A percentile compares a stretch with the other conserved stretches of the same genome.
phyloP scores from a whole-genome alignment of 2,797 vertebrate genomes.

The Protosalanx chinensis region DNA sequence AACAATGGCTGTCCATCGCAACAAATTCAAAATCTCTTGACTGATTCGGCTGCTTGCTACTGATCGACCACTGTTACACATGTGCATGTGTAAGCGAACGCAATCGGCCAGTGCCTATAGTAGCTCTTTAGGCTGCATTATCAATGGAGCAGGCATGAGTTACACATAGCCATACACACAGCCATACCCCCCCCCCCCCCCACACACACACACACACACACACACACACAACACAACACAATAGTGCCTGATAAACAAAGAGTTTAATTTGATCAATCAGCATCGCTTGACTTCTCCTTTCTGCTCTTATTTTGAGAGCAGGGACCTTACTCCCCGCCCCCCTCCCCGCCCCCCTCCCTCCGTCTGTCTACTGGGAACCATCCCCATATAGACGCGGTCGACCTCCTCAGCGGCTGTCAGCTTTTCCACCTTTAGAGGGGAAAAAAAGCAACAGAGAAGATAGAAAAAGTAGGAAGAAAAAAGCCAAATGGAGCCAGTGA shows the following conservation, averaged over 20 bases:
- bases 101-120: background rate
- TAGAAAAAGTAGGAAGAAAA: background rate
- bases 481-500: conserved; percentile 61
- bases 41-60: background rate
- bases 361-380: conserved; percentile 37
- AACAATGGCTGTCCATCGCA: too few species aligned
- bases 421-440: conserved; percentile 44
- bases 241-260: background rate
- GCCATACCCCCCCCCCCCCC: background rate
- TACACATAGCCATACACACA: background rate
- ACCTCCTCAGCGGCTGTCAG: conserved; percentile 58
- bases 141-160: background rate
- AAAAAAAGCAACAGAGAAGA: conserved; percentile 30
- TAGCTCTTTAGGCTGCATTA: background rate
- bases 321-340: too few species aligned
- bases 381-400: conserved; percentile 46
- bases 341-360: conserved; percentile 24
- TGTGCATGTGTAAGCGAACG: too few species aligned
- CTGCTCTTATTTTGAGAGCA: conserved; percentile 11
- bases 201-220: too few species aligned
- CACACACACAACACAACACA: too few species aligned
- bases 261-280: conserved; percentile 5
- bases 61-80: background rate
- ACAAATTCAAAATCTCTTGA: too few species aligned
- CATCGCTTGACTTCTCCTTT: conserved; percentile 8